Evolutionary conservation across 2,113 vertebrate genomes (phyloP).

Genomic region (Misgurnus anguillicaudatus): DNA sequence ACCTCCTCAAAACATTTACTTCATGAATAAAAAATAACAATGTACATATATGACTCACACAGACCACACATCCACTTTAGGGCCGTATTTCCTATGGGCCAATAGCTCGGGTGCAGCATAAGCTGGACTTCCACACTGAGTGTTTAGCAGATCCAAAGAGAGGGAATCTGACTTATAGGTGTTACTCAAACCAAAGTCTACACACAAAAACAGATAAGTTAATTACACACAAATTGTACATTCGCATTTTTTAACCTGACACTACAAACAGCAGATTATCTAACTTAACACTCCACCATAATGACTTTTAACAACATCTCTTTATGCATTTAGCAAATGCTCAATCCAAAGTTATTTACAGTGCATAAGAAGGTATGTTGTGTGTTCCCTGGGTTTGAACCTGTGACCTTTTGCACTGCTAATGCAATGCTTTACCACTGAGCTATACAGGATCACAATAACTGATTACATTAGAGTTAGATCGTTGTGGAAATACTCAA

Average conservation of each 20-base stretch:
- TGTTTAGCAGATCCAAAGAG: constrained; percentile 80
- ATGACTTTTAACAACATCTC: too few species aligned
- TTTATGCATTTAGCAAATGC: too few species aligned
- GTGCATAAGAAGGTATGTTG: too few species aligned
- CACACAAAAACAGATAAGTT: constrained; percentile 25
- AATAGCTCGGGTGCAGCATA: constrained; percentile 83
- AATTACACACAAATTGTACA: not conserved
- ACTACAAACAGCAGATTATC: not conserved
- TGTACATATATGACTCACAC: constrained; percentile 69
- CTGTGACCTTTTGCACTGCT: too few species aligned
- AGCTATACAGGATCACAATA: too few species aligned
- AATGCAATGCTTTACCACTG: too few species aligned
- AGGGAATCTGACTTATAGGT: constrained; percentile 76
- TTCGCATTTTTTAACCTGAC: not conserved
- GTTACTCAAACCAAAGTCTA: constrained; percentile 88
- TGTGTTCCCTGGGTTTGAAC: too few species aligned
- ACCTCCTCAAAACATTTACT: not conserved
- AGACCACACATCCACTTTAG: constrained; percentile 87
- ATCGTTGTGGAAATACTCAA: too few species aligned
- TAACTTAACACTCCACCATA: not conserved
- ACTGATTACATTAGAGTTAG: too few species aligned
- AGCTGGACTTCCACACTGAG: constrained; percentile 82
- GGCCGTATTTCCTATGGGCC: constrained; percentile 83
- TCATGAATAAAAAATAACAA: not conserved
- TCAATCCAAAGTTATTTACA: too few species aligned